Evolutionary conservation across 92 coral and sea anemone genomes (phyloP).

Genomic region (Virgularia gustaviana): DNA sequence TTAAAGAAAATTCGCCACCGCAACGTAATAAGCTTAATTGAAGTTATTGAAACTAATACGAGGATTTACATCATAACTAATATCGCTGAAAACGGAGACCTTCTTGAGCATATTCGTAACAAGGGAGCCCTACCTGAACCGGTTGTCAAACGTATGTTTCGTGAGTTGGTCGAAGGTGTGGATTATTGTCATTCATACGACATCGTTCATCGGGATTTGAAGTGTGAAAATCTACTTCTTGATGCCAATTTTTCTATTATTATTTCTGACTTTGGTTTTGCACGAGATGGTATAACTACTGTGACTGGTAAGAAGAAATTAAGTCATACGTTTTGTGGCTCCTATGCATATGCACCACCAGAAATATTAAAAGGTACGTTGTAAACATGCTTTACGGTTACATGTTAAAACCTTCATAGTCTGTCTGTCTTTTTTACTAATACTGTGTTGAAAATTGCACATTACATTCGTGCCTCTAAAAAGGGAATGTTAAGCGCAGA

Average conservation of each 20-base stretch:
- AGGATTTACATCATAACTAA: constrained; percentile 96
- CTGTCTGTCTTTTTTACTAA: too few species aligned
- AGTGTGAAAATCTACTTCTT: constrained; percentile 86
- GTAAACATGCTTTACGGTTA: too few species aligned
- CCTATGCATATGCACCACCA: constrained; percentile 98
- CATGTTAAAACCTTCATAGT: too few species aligned
- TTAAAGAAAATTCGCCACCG: constrained; percentile 76
- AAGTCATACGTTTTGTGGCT: constrained; percentile 96
- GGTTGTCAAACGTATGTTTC: constrained; percentile 57
- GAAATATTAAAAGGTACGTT: constrained; percentile 98
- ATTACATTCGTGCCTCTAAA: too few species aligned
- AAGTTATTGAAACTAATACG: constrained; percentile 95
- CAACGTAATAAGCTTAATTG: constrained; percentile 74
- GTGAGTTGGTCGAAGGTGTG: constrained; percentile 72
- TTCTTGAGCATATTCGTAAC: constrained; percentile 73
- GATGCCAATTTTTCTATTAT: constrained; percentile 75
- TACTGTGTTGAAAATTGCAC: too few species aligned
- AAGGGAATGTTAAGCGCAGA: too few species aligned
- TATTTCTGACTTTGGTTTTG: constrained; percentile 98
- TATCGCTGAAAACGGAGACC: constrained; percentile 85
- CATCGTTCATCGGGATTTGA: constrained; percentile 91
- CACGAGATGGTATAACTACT: constrained; percentile 75
- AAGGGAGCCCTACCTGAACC: constrained; percentile 75
- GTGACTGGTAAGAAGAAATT: constrained; percentile 89
- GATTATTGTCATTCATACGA: constrained; percentile 72